A percentile compares a stretch with the other conserved stretches of the same genome.
phyloP scores from a whole-genome alignment of 2,113 vertebrate genomes.

The Percopsis transmontana region DNA sequence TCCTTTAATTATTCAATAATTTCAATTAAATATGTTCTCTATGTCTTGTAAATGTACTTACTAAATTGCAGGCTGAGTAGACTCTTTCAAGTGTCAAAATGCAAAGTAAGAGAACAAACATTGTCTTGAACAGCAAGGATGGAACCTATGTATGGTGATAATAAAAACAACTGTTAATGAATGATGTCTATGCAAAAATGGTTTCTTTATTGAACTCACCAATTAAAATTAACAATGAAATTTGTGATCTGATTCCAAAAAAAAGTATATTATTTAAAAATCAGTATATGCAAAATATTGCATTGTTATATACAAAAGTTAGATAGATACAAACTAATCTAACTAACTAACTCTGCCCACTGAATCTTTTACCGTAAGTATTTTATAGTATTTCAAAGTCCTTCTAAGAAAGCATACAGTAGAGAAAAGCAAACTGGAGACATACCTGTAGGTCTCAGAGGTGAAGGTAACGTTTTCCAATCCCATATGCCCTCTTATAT shows the following conservation, averaged over 20 bases:
- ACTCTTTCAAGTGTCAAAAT: slow-evolving; percentile 49
- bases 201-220: neutral
- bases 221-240: neutral
- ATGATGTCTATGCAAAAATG: no score
- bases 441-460: slow-evolving; percentile 45
- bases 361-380: no score
- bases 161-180: neutral
- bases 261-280: neutral
- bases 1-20: neutral
- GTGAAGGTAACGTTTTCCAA: slow-evolving; percentile 9
- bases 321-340: neutral
- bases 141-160: neutral
- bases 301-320: neutral
- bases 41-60: slow-evolving; percentile 37
- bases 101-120: slow-evolving; percentile 58
- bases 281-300: neutral
- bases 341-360: no score
- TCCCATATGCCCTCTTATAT: slow-evolving; percentile 53
- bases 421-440: neutral
- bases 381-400: no score
- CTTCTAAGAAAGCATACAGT: no score
- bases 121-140: slow-evolving; percentile 31
- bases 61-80: slow-evolving; percentile 47
- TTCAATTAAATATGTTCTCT: neutral
- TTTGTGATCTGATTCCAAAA: neutral